Conservation (phyloP, 2,797 vertebrate species). For the Todus mexicanus region DNA sequence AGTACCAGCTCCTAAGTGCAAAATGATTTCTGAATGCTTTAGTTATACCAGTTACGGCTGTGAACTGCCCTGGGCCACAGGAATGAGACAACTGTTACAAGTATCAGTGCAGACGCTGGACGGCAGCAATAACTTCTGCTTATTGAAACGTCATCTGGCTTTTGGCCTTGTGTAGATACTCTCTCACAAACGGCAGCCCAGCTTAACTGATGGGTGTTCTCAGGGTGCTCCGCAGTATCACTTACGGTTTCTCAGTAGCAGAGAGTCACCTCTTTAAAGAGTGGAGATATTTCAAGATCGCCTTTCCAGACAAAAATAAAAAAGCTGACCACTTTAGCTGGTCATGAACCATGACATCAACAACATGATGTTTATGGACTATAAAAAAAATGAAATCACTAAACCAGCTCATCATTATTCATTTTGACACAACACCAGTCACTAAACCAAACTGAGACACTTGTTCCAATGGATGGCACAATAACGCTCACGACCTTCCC, state of each 20-base stretch:
- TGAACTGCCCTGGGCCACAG: background rate
- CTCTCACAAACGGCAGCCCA: background rate
- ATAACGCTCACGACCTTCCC: fast-evolving
- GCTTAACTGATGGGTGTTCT: background rate
- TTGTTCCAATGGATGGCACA: fast-evolving
- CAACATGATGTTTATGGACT: background rate
- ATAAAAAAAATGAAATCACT: background rate
- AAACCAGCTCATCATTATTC: background rate
- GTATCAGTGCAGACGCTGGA: background rate
- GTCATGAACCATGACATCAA: background rate
- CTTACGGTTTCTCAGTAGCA: background rate
- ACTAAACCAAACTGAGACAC: background rate
- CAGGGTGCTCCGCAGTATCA: background rate
- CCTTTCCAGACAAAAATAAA: background rate
- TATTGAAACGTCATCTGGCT: conserved; percentile 1
- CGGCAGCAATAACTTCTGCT: background rate
- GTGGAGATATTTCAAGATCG: background rate
- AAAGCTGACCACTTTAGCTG: background rate
- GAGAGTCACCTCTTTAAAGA: background rate
- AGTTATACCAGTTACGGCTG: background rate
- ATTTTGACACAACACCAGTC: background rate
- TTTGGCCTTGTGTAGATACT: background rate
- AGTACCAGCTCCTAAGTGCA: background rate
- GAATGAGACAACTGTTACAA: background rate
- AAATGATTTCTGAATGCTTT: background rate